Evolutionary conservation across 2,113 vertebrate genomes (phyloP).

Genomic region (Pollimyrus isidori): DNA sequence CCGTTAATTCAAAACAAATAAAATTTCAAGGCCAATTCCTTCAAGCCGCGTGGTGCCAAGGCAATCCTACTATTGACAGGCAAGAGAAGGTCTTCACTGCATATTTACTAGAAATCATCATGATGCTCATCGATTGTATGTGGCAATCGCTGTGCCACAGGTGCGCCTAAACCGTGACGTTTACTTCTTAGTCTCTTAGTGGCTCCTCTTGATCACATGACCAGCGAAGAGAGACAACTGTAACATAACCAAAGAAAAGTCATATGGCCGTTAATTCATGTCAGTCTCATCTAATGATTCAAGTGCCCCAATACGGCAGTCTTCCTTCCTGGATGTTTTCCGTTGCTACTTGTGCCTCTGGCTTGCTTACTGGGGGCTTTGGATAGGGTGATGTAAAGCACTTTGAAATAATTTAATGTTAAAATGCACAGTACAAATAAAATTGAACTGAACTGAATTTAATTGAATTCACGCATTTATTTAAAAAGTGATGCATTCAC

Average conservation of each 20-base stretch:
- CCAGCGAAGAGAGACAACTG: not conserved
- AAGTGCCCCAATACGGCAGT: not conserved
- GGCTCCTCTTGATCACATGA: not conserved
- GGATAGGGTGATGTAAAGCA: not conserved
- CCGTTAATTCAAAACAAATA: slow-evolving; percentile 39
- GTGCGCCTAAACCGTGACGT: slow-evolving; percentile 1
- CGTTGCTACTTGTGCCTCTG: not conserved
- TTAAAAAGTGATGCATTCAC: not conserved
- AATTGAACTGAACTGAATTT: not conserved
- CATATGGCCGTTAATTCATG: not conserved
- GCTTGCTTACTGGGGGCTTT: not conserved
- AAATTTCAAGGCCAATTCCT: slow-evolving; percentile 38
- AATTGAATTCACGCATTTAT: not conserved
- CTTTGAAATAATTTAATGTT: not conserved
- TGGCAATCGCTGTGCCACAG: not conserved
- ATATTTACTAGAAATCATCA: slow-evolving; percentile 29
- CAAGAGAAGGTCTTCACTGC: slow-evolving; percentile 27
- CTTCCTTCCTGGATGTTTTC: not conserved
- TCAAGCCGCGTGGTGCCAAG: slow-evolving; percentile 24
- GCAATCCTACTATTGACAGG: slow-evolving; percentile 34
- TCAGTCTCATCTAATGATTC: not conserved
- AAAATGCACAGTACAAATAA: not conserved
- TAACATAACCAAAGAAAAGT: not conserved
- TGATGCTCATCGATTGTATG: slow-evolving; percentile 31
- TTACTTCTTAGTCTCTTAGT: slow-evolving; percentile 8